Percentiles rank a stretch among this genome's conserved stretches.
These are phyloP conservation scores for Polypterus senegalus DNA, from an alignment of 2,113 vertebrate genomes.

Conservation along the genomic window DNA sequence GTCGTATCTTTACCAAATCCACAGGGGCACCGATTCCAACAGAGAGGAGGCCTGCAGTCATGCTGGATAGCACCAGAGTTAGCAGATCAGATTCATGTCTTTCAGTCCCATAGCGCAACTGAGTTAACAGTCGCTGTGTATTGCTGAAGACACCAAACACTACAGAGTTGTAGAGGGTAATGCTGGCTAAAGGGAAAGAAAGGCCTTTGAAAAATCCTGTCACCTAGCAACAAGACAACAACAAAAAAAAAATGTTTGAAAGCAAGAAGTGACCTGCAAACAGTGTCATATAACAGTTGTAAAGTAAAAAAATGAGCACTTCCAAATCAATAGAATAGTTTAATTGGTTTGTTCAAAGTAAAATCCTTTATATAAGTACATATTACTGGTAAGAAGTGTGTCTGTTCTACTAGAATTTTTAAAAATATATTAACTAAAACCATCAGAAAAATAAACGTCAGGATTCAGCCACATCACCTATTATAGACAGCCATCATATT, in stretches of 20 bases:
- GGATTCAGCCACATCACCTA: too few relatives aligned
- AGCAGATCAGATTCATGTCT: constrained; percentile 30
- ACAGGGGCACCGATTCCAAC: constrained; percentile 74
- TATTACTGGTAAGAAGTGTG: too few relatives aligned
- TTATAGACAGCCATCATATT: too few relatives aligned
- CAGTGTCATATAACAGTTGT: too few relatives aligned
- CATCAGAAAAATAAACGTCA: too few relatives aligned
- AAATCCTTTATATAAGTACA: too few relatives aligned
- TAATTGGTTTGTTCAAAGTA: too few relatives aligned
- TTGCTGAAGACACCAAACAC: constrained; percentile 88
- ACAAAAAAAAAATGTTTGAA: constrained; percentile 15
- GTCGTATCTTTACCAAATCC: constrained; percentile 87
- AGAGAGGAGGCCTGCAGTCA: constrained; percentile 62
- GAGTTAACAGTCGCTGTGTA: constrained; percentile 60
- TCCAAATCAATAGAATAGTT: too few relatives aligned
- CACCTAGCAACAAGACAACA: constrained; percentile 54
- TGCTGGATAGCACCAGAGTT: constrained; percentile 69
- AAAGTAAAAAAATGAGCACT: too few relatives aligned
- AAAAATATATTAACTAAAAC: too few relatives aligned
- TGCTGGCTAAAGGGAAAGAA: constrained; percentile 85
- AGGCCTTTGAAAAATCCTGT: constrained; percentile 90
- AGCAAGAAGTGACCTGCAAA: too few relatives aligned
- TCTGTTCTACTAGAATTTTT: too few relatives aligned
- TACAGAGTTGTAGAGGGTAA: constrained; percentile 77
- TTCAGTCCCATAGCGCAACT: constrained; percentile 41